Conservation (phyloP, 2,113 vertebrate genomes). For the Tragelaphus strepsiceros region DNA sequence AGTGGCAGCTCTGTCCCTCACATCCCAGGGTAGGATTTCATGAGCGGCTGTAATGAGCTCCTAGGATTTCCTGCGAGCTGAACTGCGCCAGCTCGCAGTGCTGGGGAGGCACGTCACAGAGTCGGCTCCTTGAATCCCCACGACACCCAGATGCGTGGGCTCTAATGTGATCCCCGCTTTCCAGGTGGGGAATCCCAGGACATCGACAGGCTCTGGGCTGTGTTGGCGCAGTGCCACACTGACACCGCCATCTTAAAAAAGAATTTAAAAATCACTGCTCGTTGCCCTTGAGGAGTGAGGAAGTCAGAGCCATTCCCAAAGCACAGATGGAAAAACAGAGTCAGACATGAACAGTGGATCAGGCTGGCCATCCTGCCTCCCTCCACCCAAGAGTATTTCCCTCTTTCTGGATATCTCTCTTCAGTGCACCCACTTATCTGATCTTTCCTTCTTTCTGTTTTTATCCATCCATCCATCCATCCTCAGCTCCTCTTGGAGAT, state of each 20-base stretch:
- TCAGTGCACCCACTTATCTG: neutral
- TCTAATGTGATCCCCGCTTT: neutral
- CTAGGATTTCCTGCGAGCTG: neutral
- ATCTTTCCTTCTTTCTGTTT: neutral
- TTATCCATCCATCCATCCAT: neutral
- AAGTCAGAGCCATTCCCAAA: neutral
- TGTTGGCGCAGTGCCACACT: accelerated
- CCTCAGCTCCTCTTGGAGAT: neutral
- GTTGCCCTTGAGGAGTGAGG: neutral
- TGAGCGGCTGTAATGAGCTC: neutral
- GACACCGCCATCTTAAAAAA: neutral
- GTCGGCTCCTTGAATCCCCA: neutral
- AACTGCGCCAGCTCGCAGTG: neutral
- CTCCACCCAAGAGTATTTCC: neutral
- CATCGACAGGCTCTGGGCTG: accelerated
- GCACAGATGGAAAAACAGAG: neutral
- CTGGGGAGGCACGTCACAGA: accelerated
- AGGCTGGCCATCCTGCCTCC: neutral
- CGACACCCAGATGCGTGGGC: accelerated
- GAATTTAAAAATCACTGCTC: neutral
- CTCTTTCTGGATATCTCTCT: neutral
- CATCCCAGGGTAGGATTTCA: neutral
- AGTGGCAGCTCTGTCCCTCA: neutral
- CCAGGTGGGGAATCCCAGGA: neutral
- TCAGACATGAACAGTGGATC: neutral